phyloP scores from a whole-genome alignment of 2,888 invertebrate species.

The Tricholauxania praeusta region DNA sequence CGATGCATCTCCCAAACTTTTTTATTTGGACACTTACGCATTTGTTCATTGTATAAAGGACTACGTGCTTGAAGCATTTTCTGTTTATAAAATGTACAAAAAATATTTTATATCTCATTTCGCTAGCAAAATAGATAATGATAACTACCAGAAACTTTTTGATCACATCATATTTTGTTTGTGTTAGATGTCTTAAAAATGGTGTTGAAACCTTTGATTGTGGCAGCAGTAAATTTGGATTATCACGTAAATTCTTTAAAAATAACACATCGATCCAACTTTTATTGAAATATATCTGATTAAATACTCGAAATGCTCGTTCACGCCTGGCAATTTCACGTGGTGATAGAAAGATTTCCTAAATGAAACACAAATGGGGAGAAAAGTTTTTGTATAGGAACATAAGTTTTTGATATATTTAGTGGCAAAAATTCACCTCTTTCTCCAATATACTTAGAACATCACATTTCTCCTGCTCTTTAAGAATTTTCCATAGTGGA shows the following conservation, averaged over 20 bases:
- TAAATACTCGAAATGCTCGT: slow-evolving; percentile 56
- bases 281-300: slow-evolving; percentile 60
- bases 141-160: slow-evolving; percentile 56
- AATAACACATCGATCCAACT: slow-evolving; percentile 61
- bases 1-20: slow-evolving; percentile 49
- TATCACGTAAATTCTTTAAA: slow-evolving; percentile 53
- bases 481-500: slow-evolving; percentile 60
- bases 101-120: background rate
- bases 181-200: slow-evolving; percentile 49
- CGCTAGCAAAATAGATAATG: too few relatives aligned
- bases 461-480: slow-evolving; percentile 60
- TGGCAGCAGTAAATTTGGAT: slow-evolving; percentile 53
- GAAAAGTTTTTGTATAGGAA: background rate
- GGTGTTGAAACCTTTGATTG: slow-evolving; percentile 55
- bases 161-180: slow-evolving; percentile 54
- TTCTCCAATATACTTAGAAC: slow-evolving; percentile 58
- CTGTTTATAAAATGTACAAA: slow-evolving; percentile 43
- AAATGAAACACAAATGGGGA: background rate
- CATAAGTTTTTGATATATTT: background rate
- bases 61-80: slow-evolving; percentile 63
- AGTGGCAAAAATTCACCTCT: slow-evolving; percentile 41
- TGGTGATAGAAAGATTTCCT: slow-evolving; percentile 58
- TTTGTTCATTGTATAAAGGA: slow-evolving; percentile 58
- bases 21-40: slow-evolving; percentile 54
- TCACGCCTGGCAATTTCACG: slow-evolving; percentile 57